These are phyloP conservation scores for Paramuricea clavata DNA, from an alignment of 92 coral and sea anemone genomes.

Conservation along the genomic window DNA sequence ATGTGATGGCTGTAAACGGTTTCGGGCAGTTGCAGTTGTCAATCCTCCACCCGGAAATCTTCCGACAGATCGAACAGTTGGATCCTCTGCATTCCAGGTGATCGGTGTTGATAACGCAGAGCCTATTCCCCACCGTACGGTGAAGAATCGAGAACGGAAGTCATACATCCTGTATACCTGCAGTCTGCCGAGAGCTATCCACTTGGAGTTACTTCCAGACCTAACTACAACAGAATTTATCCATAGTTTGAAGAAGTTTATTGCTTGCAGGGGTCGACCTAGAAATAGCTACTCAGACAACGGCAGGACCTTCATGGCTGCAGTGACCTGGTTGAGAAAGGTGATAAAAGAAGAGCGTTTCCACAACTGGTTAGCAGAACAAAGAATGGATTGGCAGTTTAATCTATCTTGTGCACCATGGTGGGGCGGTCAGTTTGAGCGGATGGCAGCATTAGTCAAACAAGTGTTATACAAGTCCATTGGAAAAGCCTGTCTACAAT, in stretches of 20 bases:
- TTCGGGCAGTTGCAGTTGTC: conserved; percentile 12
- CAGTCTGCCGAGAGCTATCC: not conserved
- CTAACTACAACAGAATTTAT: no score
- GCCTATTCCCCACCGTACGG: no score
- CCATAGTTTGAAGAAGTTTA: conserved; percentile 53
- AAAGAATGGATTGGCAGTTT: conserved; percentile 59
- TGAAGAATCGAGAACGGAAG: not conserved
- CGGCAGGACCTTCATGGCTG: not conserved
- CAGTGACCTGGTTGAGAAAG: not conserved
- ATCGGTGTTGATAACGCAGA: not conserved
- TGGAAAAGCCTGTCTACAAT: not conserved
- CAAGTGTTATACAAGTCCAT: not conserved
- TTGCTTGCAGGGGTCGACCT: conserved; percentile 63
- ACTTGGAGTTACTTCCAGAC: not conserved
- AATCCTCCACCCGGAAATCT: not conserved
- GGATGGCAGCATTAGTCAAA: no score
- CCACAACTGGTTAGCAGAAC: not conserved
- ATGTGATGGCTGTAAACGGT: conserved; percentile 60
- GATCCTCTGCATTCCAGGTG: not conserved
- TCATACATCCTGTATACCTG: not conserved
- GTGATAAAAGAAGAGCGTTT: not conserved
- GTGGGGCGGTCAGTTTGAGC: conserved; percentile 65
- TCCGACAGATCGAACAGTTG: not conserved
- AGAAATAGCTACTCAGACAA: conserved; percentile 47
- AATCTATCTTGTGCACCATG: conserved; percentile 69